Evolutionary conservation across 2,113 vertebrate genomes (phyloP), one percentile per base, ranked within the genome.

Genomic region (Dissostichus mawsoni): DNA sequence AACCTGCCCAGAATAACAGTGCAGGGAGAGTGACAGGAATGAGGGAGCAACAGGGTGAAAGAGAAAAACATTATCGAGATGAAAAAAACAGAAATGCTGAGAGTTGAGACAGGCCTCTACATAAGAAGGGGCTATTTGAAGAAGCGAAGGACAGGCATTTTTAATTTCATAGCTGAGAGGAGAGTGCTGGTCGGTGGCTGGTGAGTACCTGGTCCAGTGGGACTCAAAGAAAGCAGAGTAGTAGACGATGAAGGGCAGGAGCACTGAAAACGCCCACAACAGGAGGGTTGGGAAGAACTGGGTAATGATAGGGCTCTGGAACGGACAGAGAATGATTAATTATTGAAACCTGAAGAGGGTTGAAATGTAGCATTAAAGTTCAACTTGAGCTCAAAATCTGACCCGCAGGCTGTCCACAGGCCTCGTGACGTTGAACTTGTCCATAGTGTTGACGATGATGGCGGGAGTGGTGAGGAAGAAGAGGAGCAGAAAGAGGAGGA

Each of bases 381-480:
- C 1, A 69, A 73, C 11, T 66, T 2, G 0, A 29, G 63, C 44
- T 75, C 33, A 64, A 66, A 56, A 51, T 62, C 86, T 80, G 78
- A 96, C 98, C 97, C 94, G 95, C 70, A 99, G 94, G 69, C 94
- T 98, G 90, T 99, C 98, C 80, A 98, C 94, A 6, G 98, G 98
- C 64, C 92, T 93, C 8, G 98, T 99, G 90, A 99, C 97, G 1
- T 99, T 99, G 93, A 99, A 99, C 95, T 97, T 96, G 92, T 99
- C 98, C 86, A 99, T 98, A 58, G 98, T 99, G 94, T 98, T 99
- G 89, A 99, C 98, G 17, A 99, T 96, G 92, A 99, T 97, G 91
- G 98, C 97, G 0, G 98, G 98, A 0, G 98, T 99, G 87, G 98
- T 99, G 93, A 99, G 97, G 92, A 99, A 99, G 95, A 99, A 99